Conservation (phyloP, 1,140 invertebrate genomes). For the Euura lappo region DNA sequence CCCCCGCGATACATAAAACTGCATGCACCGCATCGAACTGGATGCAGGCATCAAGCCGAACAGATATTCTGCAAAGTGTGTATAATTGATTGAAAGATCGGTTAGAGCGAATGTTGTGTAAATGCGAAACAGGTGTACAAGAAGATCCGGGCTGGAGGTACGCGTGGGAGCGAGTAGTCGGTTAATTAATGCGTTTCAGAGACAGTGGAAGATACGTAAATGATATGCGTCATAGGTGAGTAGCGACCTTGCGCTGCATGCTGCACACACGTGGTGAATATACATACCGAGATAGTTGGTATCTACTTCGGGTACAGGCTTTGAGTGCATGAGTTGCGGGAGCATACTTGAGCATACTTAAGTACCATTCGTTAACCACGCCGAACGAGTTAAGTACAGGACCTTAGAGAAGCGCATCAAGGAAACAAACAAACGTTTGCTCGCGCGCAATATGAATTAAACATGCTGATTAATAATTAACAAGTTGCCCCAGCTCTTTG, state of each 20-base stretch:
- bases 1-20: constrained; percentile 13
- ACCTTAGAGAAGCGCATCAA: constrained; percentile 45
- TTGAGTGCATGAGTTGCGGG: too few relatives aligned
- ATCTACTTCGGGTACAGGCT: too few relatives aligned
- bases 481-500: constrained; percentile 36
- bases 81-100: too few relatives aligned
- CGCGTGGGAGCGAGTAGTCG: background rate
- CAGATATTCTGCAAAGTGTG: too few relatives aligned
- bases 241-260: constrained; percentile 11
- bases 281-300: constrained; percentile 2
- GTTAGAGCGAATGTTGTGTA: too few relatives aligned
- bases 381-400: constrained; percentile 11
- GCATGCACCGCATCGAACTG: background rate
- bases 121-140: too few relatives aligned
- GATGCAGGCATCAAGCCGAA: background rate
- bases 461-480: constrained; percentile 60
- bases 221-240: constrained; percentile 10
- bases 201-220: constrained; percentile 6
- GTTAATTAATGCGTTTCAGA: constrained; percentile 5
- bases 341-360: constrained; percentile 14
- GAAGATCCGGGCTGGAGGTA: too few relatives aligned
- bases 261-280: constrained; percentile 13
- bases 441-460: constrained; percentile 57
- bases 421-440: constrained; percentile 53
- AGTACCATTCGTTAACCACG: background rate